These are phyloP conservation scores for Drosophila siamana DNA, from an alignment of 2,888 invertebrate species.

Conservation along the genomic window DNA sequence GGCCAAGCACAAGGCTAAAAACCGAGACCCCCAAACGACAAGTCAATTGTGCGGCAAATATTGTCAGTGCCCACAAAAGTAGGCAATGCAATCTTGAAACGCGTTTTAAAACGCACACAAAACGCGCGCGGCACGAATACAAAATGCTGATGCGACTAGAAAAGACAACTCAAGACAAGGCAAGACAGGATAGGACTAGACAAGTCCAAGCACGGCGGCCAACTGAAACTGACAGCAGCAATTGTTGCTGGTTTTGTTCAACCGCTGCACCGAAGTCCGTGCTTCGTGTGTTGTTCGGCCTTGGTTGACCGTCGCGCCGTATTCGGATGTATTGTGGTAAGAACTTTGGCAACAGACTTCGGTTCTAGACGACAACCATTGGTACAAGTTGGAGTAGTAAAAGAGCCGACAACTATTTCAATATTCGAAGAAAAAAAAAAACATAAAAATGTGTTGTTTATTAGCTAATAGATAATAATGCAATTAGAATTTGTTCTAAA, in stretches of 20 bases:
- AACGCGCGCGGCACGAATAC: slow-evolving; percentile 26
- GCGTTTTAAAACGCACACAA: slow-evolving; percentile 52
- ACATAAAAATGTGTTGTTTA: slow-evolving; percentile 69
- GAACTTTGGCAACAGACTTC: slow-evolving; percentile 22
- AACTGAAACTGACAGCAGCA: slow-evolving; percentile 75
- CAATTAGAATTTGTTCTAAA: slow-evolving; percentile 73
- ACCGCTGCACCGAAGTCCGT: slow-evolving; percentile 56
- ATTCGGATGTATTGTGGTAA: slow-evolving; percentile 32
- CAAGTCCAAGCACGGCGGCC: slow-evolving; percentile 73
- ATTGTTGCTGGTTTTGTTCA: slow-evolving; percentile 80
- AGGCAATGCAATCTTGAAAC: slow-evolving; percentile 39
- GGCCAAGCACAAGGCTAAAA: slow-evolving; percentile 30
- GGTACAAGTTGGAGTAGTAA: too few relatives aligned
- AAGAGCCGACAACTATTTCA: slow-evolving; percentile 5
- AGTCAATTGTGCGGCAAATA: slow-evolving; percentile 59
- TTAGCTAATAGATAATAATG: slow-evolving; percentile 69
- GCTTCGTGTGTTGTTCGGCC: slow-evolving; percentile 54
- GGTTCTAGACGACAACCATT: background rate
- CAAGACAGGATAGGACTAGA: slow-evolving; percentile 49
- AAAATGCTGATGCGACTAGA: background rate
- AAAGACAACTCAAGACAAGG: slow-evolving; percentile 35
- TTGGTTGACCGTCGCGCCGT: slow-evolving; percentile 48
- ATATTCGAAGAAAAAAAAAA: slow-evolving; percentile 57
- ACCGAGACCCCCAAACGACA: slow-evolving; percentile 50
- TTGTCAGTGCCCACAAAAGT: slow-evolving; percentile 41